phyloP scores from a whole-genome alignment of 1,140 invertebrate species.

The Prorops nasuta region DNA sequence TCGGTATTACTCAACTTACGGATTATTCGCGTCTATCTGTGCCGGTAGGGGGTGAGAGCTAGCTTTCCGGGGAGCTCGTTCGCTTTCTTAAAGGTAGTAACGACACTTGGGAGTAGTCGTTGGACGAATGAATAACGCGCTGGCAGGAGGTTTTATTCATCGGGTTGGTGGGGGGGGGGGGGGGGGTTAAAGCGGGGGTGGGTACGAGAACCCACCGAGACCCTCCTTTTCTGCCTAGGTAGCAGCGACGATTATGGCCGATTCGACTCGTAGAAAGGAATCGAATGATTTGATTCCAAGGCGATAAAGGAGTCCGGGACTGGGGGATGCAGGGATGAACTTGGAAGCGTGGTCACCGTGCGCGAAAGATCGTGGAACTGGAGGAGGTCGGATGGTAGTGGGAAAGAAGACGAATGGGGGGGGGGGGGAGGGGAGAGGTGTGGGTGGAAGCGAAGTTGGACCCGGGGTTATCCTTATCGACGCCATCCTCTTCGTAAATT shows the following conservation, averaged over 20 bases:
- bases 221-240: conserved; percentile 23
- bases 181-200: too few species aligned
- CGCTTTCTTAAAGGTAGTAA: too few species aligned
- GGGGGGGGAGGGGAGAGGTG: conserved; percentile 12
- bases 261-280: conserved; percentile 33
- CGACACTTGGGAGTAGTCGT: too few species aligned
- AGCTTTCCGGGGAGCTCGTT: too few species aligned
- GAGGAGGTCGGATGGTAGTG: conserved; percentile 27
- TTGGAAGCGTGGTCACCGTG: conserved; percentile 20
- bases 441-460: conserved; percentile 20
- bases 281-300: conserved; percentile 43
- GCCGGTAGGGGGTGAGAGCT: too few species aligned
- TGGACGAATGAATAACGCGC: too few species aligned
- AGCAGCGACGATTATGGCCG: conserved; percentile 32
- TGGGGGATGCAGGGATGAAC: not conserved
- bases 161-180: too few species aligned
- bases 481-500: conserved; percentile 49
- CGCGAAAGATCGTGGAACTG: not conserved
- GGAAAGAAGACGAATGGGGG: too few species aligned
- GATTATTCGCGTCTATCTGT: too few species aligned
- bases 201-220: too few species aligned
- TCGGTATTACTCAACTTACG: too few species aligned
- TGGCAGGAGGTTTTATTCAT: too few species aligned
- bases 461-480: conserved; percentile 41
- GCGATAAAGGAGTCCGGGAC: conserved; percentile 31